phyloP scores from a whole-genome alignment of 2,797 vertebrate genomes.

The Sorex maritimensis region DNA sequence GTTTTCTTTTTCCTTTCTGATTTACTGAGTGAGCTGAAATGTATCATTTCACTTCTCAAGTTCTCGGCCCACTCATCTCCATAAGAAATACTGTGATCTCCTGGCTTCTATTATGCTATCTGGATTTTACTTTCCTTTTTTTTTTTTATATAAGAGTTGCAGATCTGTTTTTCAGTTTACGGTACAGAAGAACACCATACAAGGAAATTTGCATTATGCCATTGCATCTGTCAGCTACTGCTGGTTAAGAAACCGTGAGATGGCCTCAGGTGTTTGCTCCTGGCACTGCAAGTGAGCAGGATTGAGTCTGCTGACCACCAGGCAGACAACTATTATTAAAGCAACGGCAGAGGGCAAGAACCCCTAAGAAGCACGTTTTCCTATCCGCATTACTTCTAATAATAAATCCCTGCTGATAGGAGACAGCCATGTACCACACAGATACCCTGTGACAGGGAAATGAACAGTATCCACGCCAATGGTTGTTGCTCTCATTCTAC shows the following conservation, averaged over 20 bases:
- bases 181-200: not conserved
- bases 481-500: not conserved
- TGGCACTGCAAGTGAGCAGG: no score
- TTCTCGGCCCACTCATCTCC: not conserved
- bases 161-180: not conserved
- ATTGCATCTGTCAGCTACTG: not conserved
- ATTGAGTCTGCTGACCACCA: not conserved
- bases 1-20: conserved; percentile 30
- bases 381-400: not conserved
- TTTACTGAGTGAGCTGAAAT: not conserved
- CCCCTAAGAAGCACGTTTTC: not conserved
- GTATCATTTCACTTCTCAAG: not conserved
- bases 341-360: not conserved
- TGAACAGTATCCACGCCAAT: not conserved
- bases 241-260: not conserved
- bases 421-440: not conserved
- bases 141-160: not conserved
- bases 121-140: not conserved
- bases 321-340: not conserved
- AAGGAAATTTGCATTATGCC: not conserved
- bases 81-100: not conserved
- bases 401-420: not conserved
- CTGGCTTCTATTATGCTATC: not conserved
- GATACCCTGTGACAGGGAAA: not conserved
- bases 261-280: not conserved